phyloP scores from a whole-genome alignment of 35 echinoderm and acorn worm species.

The Apostichopus parvimensis region DNA sequence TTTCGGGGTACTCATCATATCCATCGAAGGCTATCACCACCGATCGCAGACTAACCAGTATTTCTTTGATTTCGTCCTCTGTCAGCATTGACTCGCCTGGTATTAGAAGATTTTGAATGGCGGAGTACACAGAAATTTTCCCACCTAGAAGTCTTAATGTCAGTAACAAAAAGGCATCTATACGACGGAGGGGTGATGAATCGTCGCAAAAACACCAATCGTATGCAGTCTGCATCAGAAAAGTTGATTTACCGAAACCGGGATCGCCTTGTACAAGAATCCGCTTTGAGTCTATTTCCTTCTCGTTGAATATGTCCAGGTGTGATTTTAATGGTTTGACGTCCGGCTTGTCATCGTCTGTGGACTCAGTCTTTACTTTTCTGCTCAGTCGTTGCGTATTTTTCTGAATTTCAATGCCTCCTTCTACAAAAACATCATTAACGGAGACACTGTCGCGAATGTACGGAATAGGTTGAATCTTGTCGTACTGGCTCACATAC shows the following conservation, averaged over 20 bases:
- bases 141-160: not conserved
- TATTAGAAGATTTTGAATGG: not conserved
- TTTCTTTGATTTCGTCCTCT: slow-evolving; percentile 1
- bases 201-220: not conserved
- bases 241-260: not conserved
- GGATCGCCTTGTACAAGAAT: too few species aligned
- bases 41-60: not conserved
- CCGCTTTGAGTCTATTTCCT: too few species aligned
- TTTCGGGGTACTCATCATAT: slow-evolving; percentile 15
- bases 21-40: slow-evolving; percentile 19
- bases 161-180: not conserved
- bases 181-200: not conserved
- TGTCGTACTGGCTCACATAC: not conserved
- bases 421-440: not conserved
- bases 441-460: not conserved
- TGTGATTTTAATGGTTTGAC: too few species aligned
- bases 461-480: not conserved
- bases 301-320: too few species aligned
- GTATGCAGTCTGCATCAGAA: not conserved
- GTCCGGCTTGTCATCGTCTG: too few species aligned
- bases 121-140: not conserved
- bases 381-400: too few species aligned
- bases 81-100: not conserved
- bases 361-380: too few species aligned
- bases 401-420: not conserved